Evolutionary conservation across 2,797 vertebrate species (phyloP).

Genomic region (Antennarius maculatus): DNA sequence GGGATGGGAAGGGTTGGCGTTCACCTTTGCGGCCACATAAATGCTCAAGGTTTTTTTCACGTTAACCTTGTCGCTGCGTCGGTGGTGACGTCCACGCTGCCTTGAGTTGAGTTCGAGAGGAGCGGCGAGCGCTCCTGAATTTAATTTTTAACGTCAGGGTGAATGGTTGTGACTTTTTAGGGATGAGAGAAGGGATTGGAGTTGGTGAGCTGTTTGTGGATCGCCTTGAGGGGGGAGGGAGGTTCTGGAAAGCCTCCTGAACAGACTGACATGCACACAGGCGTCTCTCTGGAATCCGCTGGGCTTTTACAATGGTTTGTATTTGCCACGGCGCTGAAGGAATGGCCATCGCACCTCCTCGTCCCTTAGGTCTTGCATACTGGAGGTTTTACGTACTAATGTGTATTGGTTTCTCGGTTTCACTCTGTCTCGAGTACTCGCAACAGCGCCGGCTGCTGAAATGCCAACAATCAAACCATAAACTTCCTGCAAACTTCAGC

Average conservation of each 20-base stretch:
- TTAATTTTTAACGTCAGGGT: constrained; percentile 64
- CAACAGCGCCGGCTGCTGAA: constrained; percentile 48
- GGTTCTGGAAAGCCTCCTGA: constrained; percentile 50
- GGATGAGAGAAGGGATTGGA: constrained; percentile 25
- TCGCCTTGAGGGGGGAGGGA: constrained; percentile 39
- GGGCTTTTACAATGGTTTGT: constrained; percentile 99
- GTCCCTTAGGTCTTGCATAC: constrained; percentile 23
- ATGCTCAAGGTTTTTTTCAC: constrained; percentile 86
- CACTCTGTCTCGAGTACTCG: constrained; percentile 36
- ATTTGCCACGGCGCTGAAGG: constrained; percentile 85
- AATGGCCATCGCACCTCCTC: constrained; percentile 53
- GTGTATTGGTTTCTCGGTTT: constrained; percentile 43
- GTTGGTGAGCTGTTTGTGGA: constrained; percentile 48
- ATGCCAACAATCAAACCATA: constrained; percentile 18
- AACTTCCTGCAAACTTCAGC: constrained; percentile 23
- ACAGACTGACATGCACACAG: constrained; percentile 62
- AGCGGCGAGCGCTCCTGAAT: constrained; percentile 47
- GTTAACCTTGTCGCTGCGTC: constrained; percentile 85
- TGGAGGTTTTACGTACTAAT: constrained; percentile 55
- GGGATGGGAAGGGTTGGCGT: constrained; percentile 49
- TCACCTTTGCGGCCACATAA: constrained; percentile 60
- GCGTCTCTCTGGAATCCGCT: constrained; percentile 83
- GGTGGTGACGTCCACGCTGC: constrained; percentile 27
- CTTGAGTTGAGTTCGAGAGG: constrained; percentile 37
- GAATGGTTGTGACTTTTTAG: constrained; percentile 57